phyloP scores from a whole-genome alignment of 2,888 invertebrate genomes.

The Gymnocheta viridis region DNA sequence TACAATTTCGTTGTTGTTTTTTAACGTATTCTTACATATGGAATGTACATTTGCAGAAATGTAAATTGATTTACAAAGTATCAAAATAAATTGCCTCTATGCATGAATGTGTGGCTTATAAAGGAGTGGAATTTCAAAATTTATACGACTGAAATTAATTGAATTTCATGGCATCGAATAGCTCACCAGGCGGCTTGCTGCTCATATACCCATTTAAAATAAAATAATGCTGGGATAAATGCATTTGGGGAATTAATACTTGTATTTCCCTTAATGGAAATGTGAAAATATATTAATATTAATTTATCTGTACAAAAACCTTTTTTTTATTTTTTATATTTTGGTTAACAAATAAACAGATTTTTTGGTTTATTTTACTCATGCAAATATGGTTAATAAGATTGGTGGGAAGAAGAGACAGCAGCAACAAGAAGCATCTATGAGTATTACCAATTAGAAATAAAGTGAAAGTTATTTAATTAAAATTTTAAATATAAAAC shows the following conservation, averaged over 20 bases:
- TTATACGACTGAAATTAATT: neutral
- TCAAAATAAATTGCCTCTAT: neutral
- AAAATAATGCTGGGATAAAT: neutral
- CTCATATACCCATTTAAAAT: neutral
- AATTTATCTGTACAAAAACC: neutral
- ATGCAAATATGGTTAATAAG: neutral
- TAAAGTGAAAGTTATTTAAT: neutral
- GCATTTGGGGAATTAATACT: neutral
- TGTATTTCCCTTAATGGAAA: neutral
- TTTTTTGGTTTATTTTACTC: neutral
- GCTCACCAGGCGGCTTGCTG: neutral
- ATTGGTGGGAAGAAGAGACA: neutral
- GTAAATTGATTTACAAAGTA: neutral
- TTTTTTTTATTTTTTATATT: too few relatives aligned
- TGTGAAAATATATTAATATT: neutral
- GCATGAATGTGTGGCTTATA: neutral
- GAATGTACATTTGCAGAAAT: neutral
- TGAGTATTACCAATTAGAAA: neutral
- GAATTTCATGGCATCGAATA: conserved; percentile 10
- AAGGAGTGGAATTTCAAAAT: neutral
- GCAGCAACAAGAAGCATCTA: neutral
- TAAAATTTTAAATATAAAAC: neutral
- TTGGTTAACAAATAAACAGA: neutral
- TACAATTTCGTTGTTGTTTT: neutral
- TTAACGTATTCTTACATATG: neutral